Evolutionary conservation across 2,113 vertebrate genomes (phyloP).

Genomic region (Varanus komodoensis): DNA sequence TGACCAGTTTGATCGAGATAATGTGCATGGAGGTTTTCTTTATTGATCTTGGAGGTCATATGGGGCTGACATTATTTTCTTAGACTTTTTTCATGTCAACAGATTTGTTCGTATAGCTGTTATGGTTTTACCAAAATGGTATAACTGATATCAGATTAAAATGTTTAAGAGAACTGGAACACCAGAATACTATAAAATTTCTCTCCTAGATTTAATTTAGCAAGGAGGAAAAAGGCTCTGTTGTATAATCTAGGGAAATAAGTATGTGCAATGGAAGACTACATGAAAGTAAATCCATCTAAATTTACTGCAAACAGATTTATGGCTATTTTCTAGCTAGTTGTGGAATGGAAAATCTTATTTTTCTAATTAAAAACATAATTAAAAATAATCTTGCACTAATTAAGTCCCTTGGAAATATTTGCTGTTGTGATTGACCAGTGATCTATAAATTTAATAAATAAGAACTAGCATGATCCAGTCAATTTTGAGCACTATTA

Average conservation of each 20-base stretch:
- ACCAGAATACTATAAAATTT: background rate
- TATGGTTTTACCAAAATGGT: background rate
- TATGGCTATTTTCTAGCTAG: background rate
- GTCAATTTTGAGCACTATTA: background rate
- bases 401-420: background rate
- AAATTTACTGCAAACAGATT: background rate
- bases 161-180: background rate
- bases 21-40: background rate
- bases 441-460: background rate
- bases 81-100: background rate
- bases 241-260: background rate
- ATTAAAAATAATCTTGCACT: background rate
- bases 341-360: background rate
- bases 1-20: too few relatives aligned
- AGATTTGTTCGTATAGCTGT: background rate
- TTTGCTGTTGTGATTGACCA: background rate
- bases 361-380: background rate
- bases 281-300: background rate
- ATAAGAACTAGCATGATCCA: background rate
- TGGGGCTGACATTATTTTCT: background rate
- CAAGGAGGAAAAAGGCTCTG: background rate
- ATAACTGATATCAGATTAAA: background rate
- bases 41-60: background rate
- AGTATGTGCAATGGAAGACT: background rate
- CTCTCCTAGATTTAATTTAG: background rate